A percentile compares a stretch with the other conserved stretches of the same genome.
phyloP scores from a whole-genome alignment of 2,888 invertebrate species.

The Pterostichus madidus region DNA sequence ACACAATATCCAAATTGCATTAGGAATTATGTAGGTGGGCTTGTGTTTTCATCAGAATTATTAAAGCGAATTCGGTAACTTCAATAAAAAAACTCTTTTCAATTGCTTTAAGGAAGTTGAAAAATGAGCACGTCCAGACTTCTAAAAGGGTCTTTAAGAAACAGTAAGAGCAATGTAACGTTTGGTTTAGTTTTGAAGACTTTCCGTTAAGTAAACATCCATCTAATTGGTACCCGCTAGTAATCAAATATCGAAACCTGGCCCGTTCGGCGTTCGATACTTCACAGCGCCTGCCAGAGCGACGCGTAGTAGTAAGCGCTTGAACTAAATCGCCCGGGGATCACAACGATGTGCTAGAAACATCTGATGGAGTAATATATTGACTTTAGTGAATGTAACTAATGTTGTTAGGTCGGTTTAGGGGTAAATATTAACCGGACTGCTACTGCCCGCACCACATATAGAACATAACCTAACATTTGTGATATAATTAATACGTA shows the following conservation, averaged over 20 bases:
- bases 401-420: constrained; percentile 58
- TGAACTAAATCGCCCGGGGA: constrained; percentile 54
- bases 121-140: not conserved
- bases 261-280: constrained; percentile 21
- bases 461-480: not conserved
- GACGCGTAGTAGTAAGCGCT: not conserved
- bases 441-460: not conserved
- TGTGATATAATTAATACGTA: not conserved
- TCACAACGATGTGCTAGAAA: constrained; percentile 45
- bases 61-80: too few relatives aligned
- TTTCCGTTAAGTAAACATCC: constrained; percentile 49
- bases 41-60: too few relatives aligned
- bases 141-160: not conserved
- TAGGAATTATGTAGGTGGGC: too few relatives aligned
- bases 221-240: constrained; percentile 21
- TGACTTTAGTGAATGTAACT: constrained; percentile 56
- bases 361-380: constrained; percentile 45
- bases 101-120: not conserved
- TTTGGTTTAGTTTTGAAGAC: constrained; percentile 20
- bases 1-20: too few relatives aligned
- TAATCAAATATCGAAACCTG: constrained; percentile 49
- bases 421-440: constrained; percentile 56
- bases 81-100: too few relatives aligned
- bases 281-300: not conserved
- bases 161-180: not conserved